phyloP scores from a whole-genome alignment of 2,888 invertebrate species.

The Tridacna gigas region DNA sequence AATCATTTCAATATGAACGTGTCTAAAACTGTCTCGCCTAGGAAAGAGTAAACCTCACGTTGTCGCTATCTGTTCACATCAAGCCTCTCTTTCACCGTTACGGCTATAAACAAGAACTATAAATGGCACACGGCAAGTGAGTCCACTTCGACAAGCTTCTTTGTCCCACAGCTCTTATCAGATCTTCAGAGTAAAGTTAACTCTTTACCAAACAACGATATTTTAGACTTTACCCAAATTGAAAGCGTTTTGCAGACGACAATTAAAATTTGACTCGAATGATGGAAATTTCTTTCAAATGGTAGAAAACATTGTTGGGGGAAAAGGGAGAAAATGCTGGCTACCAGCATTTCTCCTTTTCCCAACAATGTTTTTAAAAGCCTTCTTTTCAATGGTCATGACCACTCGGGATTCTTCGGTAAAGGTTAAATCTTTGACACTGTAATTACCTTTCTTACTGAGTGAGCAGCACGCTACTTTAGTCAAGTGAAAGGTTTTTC shows the following conservation, averaged over 20 bases:
- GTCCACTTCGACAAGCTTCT: constrained; percentile 10
- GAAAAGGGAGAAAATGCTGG: too few relatives aligned
- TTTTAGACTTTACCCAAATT: too few relatives aligned
- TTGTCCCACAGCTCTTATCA: constrained; percentile 43
- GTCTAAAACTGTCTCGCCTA: too few relatives aligned
- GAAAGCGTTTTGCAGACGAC: too few relatives aligned
- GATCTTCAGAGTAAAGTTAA: constrained; percentile 47
- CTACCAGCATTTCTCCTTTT: too few relatives aligned
- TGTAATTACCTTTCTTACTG: constrained; percentile 53
- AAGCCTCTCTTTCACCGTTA: constrained; percentile 27
- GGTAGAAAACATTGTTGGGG: too few relatives aligned
- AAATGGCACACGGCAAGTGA: constrained; percentile 19
- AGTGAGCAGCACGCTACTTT: constrained; percentile 40
- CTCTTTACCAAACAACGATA: constrained; percentile 27
- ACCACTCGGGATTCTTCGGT: not conserved
- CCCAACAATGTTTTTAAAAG: too few relatives aligned
- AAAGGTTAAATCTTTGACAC: constrained; percentile 56
- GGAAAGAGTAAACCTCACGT: too few relatives aligned
- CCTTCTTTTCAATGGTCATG: too few relatives aligned
- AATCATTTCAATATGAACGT: too few relatives aligned
- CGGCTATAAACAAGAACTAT: constrained; percentile 32
- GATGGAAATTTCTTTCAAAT: too few relatives aligned
- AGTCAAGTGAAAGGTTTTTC: constrained; percentile 20
- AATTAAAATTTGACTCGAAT: too few relatives aligned
- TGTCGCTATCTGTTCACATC: constrained; percentile 7